Conservation (phyloP, 2,797 vertebrate species). For the Thamnophis elegans region DNA sequence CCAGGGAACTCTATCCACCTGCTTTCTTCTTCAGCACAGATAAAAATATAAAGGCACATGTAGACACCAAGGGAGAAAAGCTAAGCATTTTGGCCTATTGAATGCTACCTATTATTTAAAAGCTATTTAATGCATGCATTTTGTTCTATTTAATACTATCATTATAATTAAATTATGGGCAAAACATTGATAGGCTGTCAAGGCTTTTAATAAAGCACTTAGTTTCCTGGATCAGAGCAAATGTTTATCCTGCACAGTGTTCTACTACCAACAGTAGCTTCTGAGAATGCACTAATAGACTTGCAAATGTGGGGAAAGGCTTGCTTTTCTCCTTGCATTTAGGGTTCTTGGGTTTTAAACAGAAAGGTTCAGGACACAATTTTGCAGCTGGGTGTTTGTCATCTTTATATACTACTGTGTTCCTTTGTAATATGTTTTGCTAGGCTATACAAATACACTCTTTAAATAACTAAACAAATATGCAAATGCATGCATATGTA, state of each 20-base stretch:
- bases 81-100: neutral
- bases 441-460: neutral
- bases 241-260: neutral
- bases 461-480: neutral
- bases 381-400: neutral
- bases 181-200: neutral
- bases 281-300: neutral
- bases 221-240: neutral
- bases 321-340: neutral
- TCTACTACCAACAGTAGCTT: neutral
- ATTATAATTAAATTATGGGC: neutral
- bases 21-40: neutral
- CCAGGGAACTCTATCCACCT: neutral
- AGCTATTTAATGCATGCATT: neutral
- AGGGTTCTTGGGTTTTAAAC: neutral
- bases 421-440: constrained; percentile 7
- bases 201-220: neutral
- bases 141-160: neutral
- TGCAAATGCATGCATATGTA: neutral
- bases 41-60: neutral
- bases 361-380: neutral
- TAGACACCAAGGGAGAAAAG: neutral
- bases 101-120: neutral
- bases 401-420: neutral
- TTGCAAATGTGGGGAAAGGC: neutral